phyloP scores from a whole-genome alignment of 2,888 invertebrate species.

The Tetragonula carbonaria region DNA sequence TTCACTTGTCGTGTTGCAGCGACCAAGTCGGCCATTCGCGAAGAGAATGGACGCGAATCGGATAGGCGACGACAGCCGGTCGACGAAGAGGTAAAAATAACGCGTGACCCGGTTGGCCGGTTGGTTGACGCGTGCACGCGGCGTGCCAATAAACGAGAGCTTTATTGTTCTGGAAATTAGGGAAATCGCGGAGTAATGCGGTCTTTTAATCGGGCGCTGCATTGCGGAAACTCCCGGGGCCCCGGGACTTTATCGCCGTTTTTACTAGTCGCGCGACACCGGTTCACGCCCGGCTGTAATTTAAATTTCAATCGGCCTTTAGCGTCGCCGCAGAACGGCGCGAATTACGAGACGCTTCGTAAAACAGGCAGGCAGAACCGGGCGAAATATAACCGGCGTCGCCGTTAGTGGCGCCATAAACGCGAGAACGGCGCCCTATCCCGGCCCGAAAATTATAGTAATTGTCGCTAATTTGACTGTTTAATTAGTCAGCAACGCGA shows the following conservation, averaged over 20 bases:
- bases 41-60: background rate
- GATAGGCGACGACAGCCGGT: background rate
- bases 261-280: constrained; percentile 41
- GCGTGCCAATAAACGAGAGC: constrained; percentile 42
- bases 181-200: constrained; percentile 54
- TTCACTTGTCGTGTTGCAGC: background rate
- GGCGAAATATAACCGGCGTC: constrained; percentile 40
- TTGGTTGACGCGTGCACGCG: no score
- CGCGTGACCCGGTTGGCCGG: constrained; percentile 43
- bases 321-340: constrained; percentile 22
- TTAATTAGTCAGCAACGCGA: constrained; percentile 57
- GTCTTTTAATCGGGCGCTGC: constrained; percentile 57
- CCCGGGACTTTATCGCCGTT: constrained; percentile 50
- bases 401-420: constrained; percentile 47
- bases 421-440: constrained; percentile 43
- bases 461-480: constrained; percentile 64
- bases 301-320: constrained; percentile 56
- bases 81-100: constrained; percentile 37
- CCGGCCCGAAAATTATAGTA: constrained; percentile 61
- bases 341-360: constrained; percentile 56
- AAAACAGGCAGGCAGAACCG: constrained; percentile 39
- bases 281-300: constrained; percentile 18
- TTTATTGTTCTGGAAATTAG: constrained; percentile 59
- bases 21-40: background rate
- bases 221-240: constrained; percentile 31